Evolutionary conservation across 2,113 vertebrate genomes (phyloP), one percentile per base, ranked within the genome.

Genomic region (Toxotes chatareus): DNA sequence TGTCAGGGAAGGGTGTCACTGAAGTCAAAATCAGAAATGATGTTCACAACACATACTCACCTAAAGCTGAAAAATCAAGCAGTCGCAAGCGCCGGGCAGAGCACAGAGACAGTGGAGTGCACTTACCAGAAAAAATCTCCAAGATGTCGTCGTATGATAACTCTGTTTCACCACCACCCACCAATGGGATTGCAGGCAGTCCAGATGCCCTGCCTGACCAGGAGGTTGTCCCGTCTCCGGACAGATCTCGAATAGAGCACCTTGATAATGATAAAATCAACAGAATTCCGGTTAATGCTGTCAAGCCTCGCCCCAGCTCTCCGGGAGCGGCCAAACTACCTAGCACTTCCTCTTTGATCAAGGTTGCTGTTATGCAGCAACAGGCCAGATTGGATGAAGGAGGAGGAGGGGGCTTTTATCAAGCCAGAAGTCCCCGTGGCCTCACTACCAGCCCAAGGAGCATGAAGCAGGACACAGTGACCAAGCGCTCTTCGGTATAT

Each of bases 271-370:
- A 99, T 81, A 97, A 97, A 94, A 96, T 96, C 75, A 95, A 34
- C 62, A 97, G 97, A 94, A 99, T 99, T 85, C 98, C 98, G 5
- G 94, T 99, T 59, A 98, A 99, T 0, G 96, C 98, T 40, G 98
- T 99, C 47, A 97, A 97, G 93, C 98, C 98, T 59, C 97, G 97
- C 82, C 97, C 98, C 84, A 98, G 96, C 94, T 97, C 97, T 70
- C 98, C 97, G 1, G 96, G 97, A 80, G 95, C 96, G 31, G 95
- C 96, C 91, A 97, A 97, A 92, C 93, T 95, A 60, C 96, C 97
- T 1, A 96, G 96, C 91, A 96, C 97, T 95, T 98, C 97, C 85
- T 95, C 96, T 0, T 94, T 97, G 92, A 89, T 97, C 55, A 98
- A 97, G 94, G 94, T 96, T 14, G 95, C 95, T 7, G 95, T 97